A percentile compares a stretch with the other conserved stretches of the same genome.
These are phyloP conservation scores for Dipus sagitta DNA, from an alignment of 2,797 vertebrate species.

Conservation along the genomic window DNA sequence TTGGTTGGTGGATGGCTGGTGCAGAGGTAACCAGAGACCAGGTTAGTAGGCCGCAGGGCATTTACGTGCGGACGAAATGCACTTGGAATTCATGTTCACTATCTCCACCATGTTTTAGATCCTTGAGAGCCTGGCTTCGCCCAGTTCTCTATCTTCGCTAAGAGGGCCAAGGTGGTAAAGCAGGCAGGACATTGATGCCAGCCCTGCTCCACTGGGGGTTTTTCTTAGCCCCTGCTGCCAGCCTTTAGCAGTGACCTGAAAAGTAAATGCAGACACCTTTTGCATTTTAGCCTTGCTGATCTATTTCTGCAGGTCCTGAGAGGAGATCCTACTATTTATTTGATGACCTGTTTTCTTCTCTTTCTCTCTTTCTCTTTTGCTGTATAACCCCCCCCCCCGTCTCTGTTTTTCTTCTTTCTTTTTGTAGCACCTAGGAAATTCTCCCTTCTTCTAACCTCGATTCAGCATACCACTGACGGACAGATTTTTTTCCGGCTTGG, in stretches of 20 bases:
- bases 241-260: conserved; percentile 24
- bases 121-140: background rate
- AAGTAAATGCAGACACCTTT: background rate
- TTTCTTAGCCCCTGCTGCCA: background rate
- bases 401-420: conserved; percentile 37
- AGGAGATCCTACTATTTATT: conserved; percentile 71
- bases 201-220: too few species aligned
- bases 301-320: conserved; percentile 63
- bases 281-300: background rate
- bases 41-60: background rate
- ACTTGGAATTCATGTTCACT: background rate
- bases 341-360: conserved; percentile 77
- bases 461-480: background rate
- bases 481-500: background rate
- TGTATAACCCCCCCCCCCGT: too few species aligned
- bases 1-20: background rate
- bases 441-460: conserved; percentile 71
- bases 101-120: background rate
- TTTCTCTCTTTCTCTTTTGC: conserved; percentile 65
- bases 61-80: background rate
- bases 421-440: conserved; percentile 73
- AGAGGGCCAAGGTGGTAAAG: background rate
- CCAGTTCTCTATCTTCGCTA: too few species aligned
- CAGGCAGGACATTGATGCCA: background rate
- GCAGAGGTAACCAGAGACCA: background rate